A percentile compares a stretch with the other conserved stretches of the same genome.
phyloP scores from a whole-genome alignment of 2,113 vertebrate genomes.

The Uria lomvia region DNA sequence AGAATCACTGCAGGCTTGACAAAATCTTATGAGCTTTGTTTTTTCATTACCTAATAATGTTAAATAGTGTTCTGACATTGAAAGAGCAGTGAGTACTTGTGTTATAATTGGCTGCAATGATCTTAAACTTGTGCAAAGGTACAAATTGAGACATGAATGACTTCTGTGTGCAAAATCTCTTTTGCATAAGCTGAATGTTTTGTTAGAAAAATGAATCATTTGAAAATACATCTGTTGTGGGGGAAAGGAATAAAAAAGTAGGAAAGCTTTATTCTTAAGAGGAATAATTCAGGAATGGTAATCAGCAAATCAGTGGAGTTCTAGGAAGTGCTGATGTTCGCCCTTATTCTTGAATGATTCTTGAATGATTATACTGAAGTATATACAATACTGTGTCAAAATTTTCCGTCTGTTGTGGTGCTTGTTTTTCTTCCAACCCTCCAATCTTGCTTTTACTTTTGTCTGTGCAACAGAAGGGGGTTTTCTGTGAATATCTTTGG shows the following conservation, averaged over 20 bases:
- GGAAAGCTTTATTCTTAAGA: not conserved
- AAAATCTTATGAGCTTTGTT: not conserved
- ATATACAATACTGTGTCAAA: not conserved
- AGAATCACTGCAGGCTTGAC: not conserved
- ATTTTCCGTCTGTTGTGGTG: fast-evolving
- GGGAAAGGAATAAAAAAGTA: not conserved
- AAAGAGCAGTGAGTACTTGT: not conserved
- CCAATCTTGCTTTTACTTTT: not conserved
- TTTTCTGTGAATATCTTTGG: not conserved
- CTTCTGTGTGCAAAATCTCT: not conserved
- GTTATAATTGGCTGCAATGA: not conserved
- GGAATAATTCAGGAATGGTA: not conserved
- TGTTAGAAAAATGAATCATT: not conserved
- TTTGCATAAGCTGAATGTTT: not conserved
- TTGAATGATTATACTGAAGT: not conserved
- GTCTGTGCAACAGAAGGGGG: fast-evolving
- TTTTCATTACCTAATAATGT: not conserved
- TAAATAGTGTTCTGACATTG: not conserved
- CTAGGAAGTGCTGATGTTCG: not conserved
- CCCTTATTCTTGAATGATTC: not conserved
- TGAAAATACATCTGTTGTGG: fast-evolving
- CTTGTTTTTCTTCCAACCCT: not conserved
- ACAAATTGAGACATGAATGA: not conserved
- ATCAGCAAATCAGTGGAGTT: not conserved
- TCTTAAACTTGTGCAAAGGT: not conserved